Evolutionary conservation across 2,797 vertebrate genomes (phyloP).

Genomic region (Naso thynnoides): DNA sequence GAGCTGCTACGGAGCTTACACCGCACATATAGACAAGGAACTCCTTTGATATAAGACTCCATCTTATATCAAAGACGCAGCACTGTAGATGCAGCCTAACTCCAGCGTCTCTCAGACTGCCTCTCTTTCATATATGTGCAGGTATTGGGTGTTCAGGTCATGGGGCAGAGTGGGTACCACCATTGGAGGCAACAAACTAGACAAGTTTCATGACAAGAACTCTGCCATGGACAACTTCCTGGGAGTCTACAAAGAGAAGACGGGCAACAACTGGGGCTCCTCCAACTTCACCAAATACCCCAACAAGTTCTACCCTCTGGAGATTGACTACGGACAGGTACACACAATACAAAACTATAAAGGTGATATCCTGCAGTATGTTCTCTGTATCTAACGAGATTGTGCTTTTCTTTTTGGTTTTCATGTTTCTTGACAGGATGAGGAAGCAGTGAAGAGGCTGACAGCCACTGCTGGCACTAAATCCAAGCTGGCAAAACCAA

Average conservation of each 20-base stretch:
- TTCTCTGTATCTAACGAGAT: constrained; percentile 5
- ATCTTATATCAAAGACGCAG: too few species aligned
- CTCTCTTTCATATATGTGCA: constrained; percentile 56
- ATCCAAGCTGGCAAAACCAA: constrained; percentile 90
- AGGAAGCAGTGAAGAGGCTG: constrained; percentile 94
- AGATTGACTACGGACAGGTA: constrained; percentile 99
- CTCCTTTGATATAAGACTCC: too few species aligned
- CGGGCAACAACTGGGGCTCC: constrained; percentile 93
- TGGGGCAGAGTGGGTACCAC: constrained; percentile 98
- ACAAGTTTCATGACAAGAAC: constrained; percentile 94
- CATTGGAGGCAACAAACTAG: constrained; percentile 96
- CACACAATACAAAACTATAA: neutral
- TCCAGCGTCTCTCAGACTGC: neutral
- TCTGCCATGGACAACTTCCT: constrained; percentile 94
- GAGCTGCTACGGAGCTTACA: too few species aligned
- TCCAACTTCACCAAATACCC: constrained; percentile 96
- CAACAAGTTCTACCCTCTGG: constrained; percentile 97
- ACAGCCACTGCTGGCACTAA: constrained; percentile 91
- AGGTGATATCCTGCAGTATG: accelerated
- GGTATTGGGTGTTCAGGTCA: constrained; percentile 98
- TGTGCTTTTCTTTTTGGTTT: neutral
- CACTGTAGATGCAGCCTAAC: too few species aligned
- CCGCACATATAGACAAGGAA: too few species aligned
- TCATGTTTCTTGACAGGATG: constrained; percentile 85
- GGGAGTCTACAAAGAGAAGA: constrained; percentile 94